Evolutionary conservation across 2,113 vertebrate species (phyloP), one percentile per base, ranked within the genome.

Genomic region (Rhea pennata): DNA sequence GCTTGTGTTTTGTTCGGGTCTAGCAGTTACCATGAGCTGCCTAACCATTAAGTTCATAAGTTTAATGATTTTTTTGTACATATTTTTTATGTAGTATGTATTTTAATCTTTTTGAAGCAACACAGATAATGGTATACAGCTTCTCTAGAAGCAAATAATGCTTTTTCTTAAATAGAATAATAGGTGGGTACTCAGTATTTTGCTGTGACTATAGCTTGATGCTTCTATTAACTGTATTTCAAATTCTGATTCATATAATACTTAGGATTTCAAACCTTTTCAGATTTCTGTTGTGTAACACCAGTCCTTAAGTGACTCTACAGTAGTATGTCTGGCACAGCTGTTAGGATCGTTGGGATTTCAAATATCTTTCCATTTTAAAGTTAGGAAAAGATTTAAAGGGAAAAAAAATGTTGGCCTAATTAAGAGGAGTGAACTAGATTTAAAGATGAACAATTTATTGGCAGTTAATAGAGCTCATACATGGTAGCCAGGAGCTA

Each of bases 381-480:
- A 90, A 93, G 4, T 61, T 87, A 91, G 61, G 51, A 96, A 88
- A 95, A 89, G 88, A 90, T 97, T 97, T 94, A 95, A 95, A 84
- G 75, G 70, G 75, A 61, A 17, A n/a, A 76, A 93, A 97, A 97
- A 97, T 54, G 89, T 94, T 98, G 98, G 96, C 98, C 98, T 98
- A 98, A 98, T 98, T 98, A 98, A 95, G 95, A 92, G 95, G 92
- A 97, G 94, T 97, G 98, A 98, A 98, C 97, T 98, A 98, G 97
- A 97, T 97, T 98, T 98, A 97, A 98, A 81, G 87, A 98, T 96
- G 97, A 98, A 98, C 98, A 98, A 98, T 98, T 98, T 97, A 98
- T 95, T 96, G 95, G 93, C 96, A 97, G 96, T 98, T 98, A 98
- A 98, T 97, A 98, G 96, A 97, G 92, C 96, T 98, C 98, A 96